Evolutionary conservation across 2,797 vertebrate genomes (phyloP).

Genomic region (Sebastes hopkinsi): DNA sequence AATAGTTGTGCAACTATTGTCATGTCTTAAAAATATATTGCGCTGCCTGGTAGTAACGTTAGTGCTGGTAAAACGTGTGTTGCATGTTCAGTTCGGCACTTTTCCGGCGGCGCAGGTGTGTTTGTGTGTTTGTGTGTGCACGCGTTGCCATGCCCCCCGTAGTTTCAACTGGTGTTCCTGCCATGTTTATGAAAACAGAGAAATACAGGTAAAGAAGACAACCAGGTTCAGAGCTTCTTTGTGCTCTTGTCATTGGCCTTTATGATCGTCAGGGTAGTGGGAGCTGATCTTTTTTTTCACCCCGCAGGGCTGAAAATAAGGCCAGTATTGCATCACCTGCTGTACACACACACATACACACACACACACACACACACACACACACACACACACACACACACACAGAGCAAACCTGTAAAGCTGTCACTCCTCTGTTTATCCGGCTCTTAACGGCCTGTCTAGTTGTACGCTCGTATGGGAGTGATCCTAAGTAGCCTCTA

Average conservation of each 20-base stretch:
- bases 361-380: neutral
- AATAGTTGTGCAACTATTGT: no score
- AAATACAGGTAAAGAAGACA: neutral
- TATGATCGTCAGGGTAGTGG: neutral
- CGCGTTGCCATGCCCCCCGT: no score
- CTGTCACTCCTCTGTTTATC: slow-evolving; percentile 37
- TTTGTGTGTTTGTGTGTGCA: no score
- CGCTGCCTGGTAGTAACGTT: no score
- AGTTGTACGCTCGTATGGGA: slow-evolving; percentile 40
- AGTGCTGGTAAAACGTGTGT: no score
- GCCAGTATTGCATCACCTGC: neutral
- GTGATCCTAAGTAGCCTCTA: slow-evolving; percentile 57
- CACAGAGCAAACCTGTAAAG: slow-evolving; percentile 14
- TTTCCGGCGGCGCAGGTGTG: no score
- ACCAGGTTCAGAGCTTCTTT: neutral
- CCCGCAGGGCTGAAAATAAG: neutral
- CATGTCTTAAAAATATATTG: no score
- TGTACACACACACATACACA: neutral
- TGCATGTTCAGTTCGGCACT: no score
- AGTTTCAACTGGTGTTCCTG: neutral
- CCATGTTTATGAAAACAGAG: neutral
- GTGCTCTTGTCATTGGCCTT: neutral
- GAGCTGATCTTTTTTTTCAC: neutral
- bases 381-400: neutral
- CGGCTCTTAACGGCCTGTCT: slow-evolving; percentile 34